These are phyloP conservation scores for Stichodactyla helianthus DNA, from an alignment of 64 coral and sea anemone genomes.

Conservation along the genomic window DNA sequence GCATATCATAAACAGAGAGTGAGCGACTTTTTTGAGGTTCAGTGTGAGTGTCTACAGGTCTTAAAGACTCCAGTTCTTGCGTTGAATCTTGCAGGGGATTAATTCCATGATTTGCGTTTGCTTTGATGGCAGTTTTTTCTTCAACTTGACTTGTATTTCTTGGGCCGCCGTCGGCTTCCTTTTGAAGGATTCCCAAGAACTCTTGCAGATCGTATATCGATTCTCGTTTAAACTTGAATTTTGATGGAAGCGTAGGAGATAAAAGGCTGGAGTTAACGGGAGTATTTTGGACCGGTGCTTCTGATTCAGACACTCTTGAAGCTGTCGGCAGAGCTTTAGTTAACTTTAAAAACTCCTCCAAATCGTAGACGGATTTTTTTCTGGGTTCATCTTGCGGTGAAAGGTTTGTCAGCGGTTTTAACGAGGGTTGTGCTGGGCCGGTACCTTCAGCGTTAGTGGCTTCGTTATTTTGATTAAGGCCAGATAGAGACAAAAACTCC, in stretches of 20 bases:
- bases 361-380: conserved; percentile 28
- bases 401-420: background rate
- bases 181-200: conserved; percentile 52
- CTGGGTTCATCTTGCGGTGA: background rate
- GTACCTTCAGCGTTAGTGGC: background rate
- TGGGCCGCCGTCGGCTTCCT: conserved; percentile 28
- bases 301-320: background rate
- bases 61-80: too few species aligned
- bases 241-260: background rate
- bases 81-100: background rate
- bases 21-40: background rate
- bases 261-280: background rate
- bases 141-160: background rate
- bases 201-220: conserved; percentile 57
- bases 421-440: background rate
- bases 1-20: conserved; percentile 39
- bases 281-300: background rate
- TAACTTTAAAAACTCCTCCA: conserved; percentile 47
- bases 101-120: background rate
- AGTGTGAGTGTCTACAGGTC: too few species aligned
- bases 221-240: conserved; percentile 18
- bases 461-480: conserved; percentile 3
- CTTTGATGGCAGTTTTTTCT: background rate
- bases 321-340: background rate
- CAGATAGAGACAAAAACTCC: conserved; percentile 72